These are phyloP conservation scores for Capreolus pygargus DNA, from an alignment of 2,113 vertebrate genomes.

Conservation along the genomic window DNA sequence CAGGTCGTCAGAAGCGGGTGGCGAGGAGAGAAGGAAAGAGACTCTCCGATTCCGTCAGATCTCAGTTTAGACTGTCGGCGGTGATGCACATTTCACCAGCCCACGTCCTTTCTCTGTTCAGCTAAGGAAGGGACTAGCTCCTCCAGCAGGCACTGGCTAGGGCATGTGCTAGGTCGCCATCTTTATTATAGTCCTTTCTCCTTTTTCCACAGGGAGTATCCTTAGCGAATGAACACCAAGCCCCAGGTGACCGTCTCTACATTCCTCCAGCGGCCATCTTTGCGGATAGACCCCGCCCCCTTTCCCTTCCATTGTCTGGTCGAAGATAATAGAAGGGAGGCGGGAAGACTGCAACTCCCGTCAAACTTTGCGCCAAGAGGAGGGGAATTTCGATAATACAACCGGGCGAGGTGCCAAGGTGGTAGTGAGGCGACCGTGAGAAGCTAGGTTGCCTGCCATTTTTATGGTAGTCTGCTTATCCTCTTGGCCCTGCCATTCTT, in stretches of 20 bases:
- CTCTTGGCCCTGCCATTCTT: too few species aligned
- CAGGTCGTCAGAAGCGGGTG: neutral
- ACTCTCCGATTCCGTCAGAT: constrained; percentile 10
- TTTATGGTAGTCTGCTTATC: too few species aligned
- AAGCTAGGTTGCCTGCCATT: too few species aligned
- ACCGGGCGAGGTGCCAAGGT: too few species aligned
- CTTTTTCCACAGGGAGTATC: neutral
- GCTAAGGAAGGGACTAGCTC: too few species aligned
- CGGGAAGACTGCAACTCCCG: constrained; percentile 67
- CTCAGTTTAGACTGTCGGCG: neutral
- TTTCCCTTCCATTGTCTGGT: constrained; percentile 59
- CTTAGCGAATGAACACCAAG: neutral
- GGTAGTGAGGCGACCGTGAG: too few species aligned
- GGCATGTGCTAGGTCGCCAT: too few species aligned
- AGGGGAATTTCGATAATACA: neutral
- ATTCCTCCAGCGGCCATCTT: neutral
- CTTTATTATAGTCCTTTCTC: constrained; percentile 28
- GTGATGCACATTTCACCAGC: neutral
- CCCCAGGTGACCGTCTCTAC: neutral
- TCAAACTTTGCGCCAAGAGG: constrained; percentile 15
- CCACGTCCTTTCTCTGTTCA: too few species aligned
- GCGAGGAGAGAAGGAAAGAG: neutral
- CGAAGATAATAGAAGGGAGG: neutral
- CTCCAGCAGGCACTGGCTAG: too few species aligned
- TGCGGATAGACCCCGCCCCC: constrained; percentile 30